Evolutionary conservation across 2,888 invertebrate genomes (phyloP).

Genomic region (Eugnorisma glareosa): DNA sequence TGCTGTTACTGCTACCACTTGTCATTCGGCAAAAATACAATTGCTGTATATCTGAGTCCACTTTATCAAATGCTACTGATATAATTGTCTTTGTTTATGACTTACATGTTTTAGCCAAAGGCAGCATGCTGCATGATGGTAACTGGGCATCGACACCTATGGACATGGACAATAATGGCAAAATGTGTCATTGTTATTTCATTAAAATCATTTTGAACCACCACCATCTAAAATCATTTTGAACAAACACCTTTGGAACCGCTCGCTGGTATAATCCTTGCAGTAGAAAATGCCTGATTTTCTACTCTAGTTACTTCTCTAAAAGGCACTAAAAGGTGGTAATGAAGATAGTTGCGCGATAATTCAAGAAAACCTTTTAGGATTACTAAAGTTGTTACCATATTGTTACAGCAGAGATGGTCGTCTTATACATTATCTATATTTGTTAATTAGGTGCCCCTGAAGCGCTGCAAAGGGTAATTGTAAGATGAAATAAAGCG

Average conservation of each 20-base stretch:
- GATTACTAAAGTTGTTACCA: constrained; percentile 3
- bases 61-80: constrained; percentile 4
- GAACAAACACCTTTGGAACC: neutral
- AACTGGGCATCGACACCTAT: neutral
- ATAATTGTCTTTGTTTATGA: neutral
- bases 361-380: constrained; percentile 26
- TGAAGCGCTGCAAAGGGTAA: neutral
- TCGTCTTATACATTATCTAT: neutral
- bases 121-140: neutral
- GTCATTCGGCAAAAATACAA: neutral
- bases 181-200: neutral
- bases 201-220: no score
- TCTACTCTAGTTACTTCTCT: neutral
- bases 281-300: neutral
- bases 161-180: neutral
- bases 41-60: neutral
- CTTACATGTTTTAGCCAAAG: neutral
- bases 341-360: constrained; percentile 27
- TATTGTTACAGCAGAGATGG: neutral
- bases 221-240: no score
- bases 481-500: neutral
- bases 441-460: no score
- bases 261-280: no score
- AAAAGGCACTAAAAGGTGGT: constrained; percentile 23
- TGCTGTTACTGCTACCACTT: constrained; percentile 1